Conservation (phyloP, 2,888 invertebrate genomes). For the Himalopsyche japonica region DNA sequence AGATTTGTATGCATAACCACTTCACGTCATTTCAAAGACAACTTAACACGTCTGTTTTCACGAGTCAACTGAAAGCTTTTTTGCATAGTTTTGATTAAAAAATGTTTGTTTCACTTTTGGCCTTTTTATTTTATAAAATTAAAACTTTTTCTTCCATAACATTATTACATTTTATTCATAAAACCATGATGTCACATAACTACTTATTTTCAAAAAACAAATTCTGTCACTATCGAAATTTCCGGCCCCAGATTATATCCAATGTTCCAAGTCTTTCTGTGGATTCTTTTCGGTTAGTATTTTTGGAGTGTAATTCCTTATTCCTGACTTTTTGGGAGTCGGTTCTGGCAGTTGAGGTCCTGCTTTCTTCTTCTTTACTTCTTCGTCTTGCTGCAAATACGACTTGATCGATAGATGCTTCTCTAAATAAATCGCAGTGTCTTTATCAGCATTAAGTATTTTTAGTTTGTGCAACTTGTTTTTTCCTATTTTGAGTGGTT, state of each 20-base stretch:
- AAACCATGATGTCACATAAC: too few relatives aligned
- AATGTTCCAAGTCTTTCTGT: slow-evolving; percentile 63
- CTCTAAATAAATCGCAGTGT: slow-evolving; percentile 53
- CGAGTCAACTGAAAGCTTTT: too few relatives aligned
- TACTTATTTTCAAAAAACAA: too few relatives aligned
- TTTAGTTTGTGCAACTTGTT: slow-evolving; percentile 56
- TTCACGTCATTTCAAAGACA: too few relatives aligned
- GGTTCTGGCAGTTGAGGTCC: slow-evolving; percentile 42
- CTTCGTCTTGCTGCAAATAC: slow-evolving; percentile 56
- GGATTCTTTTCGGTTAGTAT: slow-evolving; percentile 64
- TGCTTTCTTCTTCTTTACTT: slow-evolving; percentile 51
- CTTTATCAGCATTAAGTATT: slow-evolving; percentile 51
- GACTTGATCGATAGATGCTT: slow-evolving; percentile 62
- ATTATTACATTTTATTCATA: too few relatives aligned
- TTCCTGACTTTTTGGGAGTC: slow-evolving; percentile 60
- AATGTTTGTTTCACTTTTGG: too few relatives aligned
- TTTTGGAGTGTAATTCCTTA: slow-evolving; percentile 74
- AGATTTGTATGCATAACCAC: too few relatives aligned
- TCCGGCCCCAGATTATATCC: slow-evolving; percentile 64
- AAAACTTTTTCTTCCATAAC: too few relatives aligned
- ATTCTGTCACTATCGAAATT: too few relatives aligned
- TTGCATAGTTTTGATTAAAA: too few relatives aligned
- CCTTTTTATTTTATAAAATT: too few relatives aligned
- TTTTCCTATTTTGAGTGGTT: slow-evolving; percentile 57
- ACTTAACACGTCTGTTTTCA: too few relatives aligned